Evolutionary conservation across 2,113 vertebrate genomes (phyloP).

Genomic region (Leiothrix lutea): DNA sequence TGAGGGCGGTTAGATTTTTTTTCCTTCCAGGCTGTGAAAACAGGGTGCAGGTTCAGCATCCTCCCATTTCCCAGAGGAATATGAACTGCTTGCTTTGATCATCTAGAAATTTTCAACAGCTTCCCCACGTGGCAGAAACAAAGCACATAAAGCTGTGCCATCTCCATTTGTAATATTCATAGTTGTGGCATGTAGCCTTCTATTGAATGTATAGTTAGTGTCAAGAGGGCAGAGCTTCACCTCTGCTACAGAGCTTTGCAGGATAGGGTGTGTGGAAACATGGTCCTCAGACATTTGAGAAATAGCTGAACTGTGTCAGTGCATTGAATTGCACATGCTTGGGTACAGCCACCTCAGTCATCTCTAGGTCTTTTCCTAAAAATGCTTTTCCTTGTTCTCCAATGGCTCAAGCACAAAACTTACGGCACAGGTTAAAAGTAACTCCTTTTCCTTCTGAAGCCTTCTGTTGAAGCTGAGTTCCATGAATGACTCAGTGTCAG

Average conservation of each 20-base stretch:
- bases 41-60: neutral
- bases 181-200: neutral
- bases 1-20: neutral
- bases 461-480: neutral
- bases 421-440: neutral
- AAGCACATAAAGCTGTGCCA: neutral
- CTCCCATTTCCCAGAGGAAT: neutral
- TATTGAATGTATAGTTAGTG: neutral
- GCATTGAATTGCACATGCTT: neutral
- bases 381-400: neutral
- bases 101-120: neutral
- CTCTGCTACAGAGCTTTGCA: neutral
- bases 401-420: neutral
- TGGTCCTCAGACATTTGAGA: fast-evolving
- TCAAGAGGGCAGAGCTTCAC: neutral
- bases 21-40: neutral
- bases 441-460: neutral
- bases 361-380: neutral
- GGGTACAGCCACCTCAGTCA: neutral
- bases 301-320: fast-evolving
- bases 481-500: neutral
- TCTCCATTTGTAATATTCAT: neutral
- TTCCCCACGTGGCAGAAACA: neutral
- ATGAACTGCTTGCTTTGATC: neutral
- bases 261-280: neutral